A percentile compares a stretch with the other conserved stretches of the same genome.
These are phyloP conservation scores for Nasonia oneida DNA, from an alignment of 2,888 invertebrate genomes.

Conservation along the genomic window DNA sequence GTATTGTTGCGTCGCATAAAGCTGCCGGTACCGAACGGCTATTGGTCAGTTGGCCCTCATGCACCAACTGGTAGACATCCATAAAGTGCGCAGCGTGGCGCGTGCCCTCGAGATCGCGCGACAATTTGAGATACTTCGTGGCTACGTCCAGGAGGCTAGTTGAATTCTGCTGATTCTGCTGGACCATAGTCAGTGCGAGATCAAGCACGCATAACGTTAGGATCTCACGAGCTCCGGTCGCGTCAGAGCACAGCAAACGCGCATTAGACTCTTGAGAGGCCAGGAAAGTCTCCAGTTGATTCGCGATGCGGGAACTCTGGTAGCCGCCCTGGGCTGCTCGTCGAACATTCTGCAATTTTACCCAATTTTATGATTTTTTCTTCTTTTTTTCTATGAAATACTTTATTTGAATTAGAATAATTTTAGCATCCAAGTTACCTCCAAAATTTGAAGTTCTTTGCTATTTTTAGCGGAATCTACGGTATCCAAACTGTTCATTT, in stretches of 20 bases:
- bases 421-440: slow-evolving; percentile 64
- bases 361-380: too few relatives aligned
- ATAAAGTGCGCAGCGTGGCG: slow-evolving; percentile 37
- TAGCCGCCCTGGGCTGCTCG: slow-evolving; percentile 73
- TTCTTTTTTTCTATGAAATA: slow-evolving; percentile 69
- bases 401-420: slow-evolving; percentile 1
- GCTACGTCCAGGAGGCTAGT: slow-evolving; percentile 73
- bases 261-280: slow-evolving; percentile 72
- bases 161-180: slow-evolving; percentile 66
- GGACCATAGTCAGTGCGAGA: slow-evolving; percentile 73
- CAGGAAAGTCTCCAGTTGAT: slow-evolving; percentile 75
- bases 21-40: slow-evolving; percentile 64
- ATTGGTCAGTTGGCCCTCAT: slow-evolving; percentile 61
- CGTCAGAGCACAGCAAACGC: slow-evolving; percentile 64
- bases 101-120: slow-evolving; percentile 60
- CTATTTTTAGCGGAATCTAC: slow-evolving; percentile 73
- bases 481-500: slow-evolving; percentile 77
- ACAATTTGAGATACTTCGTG: slow-evolving; percentile 70
- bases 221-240: slow-evolving; percentile 67
- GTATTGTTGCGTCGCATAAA: slow-evolving; percentile 69
- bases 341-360: slow-evolving; percentile 72
- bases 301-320: slow-evolving; percentile 72
- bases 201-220: slow-evolving; percentile 73
- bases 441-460: slow-evolving; percentile 68
- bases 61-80: slow-evolving; percentile 46